phyloP scores from a whole-genome alignment of 2,113 vertebrate species.

The Nestor notabilis region DNA sequence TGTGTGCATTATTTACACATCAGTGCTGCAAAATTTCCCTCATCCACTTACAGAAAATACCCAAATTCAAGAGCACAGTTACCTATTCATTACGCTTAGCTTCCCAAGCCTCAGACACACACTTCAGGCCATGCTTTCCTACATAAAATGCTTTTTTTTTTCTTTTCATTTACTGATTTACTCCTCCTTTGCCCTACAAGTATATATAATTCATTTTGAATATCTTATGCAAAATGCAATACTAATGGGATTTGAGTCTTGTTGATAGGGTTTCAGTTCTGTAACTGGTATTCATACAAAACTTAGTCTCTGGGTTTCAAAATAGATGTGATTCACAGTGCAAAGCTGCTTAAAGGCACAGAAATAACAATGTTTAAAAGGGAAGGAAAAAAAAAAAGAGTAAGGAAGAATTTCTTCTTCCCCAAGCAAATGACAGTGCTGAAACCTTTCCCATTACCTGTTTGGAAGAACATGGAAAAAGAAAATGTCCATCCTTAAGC shows the following conservation, averaged over 20 bases:
- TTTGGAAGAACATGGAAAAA: background rate
- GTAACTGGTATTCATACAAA: slow-evolving; percentile 4
- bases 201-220: slow-evolving; percentile 12
- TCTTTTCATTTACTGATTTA: background rate
- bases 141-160: background rate
- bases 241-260: slow-evolving; percentile 47
- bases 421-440: background rate
- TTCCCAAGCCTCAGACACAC: background rate
- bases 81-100: background rate
- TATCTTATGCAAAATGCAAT: slow-evolving; percentile 39
- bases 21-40: background rate
- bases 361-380: slow-evolving; percentile 1
- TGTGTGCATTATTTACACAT: slow-evolving; percentile 8
- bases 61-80: background rate
- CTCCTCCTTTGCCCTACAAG: slow-evolving; percentile 4
- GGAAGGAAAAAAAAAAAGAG: background rate
- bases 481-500: background rate
- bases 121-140: slow-evolving; percentile 8
- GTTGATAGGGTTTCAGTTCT: slow-evolving; percentile 16
- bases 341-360: slow-evolving; percentile 36
- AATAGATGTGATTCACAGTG: background rate
- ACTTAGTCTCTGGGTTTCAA: slow-evolving; percentile 1
- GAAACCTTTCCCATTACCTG: background rate
- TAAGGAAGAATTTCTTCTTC: background rate
- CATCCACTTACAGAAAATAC: background rate